Conservation (phyloP, 2,113 vertebrate species). For the Chionis minor region DNA sequence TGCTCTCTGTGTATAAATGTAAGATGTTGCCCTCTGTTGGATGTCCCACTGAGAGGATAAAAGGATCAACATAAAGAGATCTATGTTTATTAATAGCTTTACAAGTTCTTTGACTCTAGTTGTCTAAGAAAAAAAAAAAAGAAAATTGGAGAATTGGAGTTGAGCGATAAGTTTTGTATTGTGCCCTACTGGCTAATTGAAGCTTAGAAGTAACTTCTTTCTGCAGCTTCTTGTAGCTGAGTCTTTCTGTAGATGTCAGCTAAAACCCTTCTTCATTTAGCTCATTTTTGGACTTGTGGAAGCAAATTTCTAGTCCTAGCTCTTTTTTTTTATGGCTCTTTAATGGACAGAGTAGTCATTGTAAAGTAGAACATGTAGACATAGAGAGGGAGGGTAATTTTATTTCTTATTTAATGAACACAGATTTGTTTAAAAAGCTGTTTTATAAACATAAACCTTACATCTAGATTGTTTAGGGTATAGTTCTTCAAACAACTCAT, state of each 20-base stretch:
- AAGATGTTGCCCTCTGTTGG: slow-evolving; percentile 18
- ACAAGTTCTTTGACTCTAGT: neutral
- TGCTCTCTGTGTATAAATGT: neutral
- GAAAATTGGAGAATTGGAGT: neutral
- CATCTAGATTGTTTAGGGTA: neutral
- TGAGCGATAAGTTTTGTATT: neutral
- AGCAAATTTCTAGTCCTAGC: neutral
- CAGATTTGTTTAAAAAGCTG: neutral
- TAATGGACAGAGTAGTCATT: neutral
- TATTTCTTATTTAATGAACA: neutral
- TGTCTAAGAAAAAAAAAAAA: neutral
- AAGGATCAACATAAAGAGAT: slow-evolving; percentile 12
- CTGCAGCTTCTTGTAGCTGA: neutral
- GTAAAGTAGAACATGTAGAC: neutral
- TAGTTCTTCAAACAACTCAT: neutral
- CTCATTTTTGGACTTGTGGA: neutral
- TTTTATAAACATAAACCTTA: neutral
- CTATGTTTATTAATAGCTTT: slow-evolving; percentile 20
- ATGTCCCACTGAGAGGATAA: slow-evolving; percentile 25
- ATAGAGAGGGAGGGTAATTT: neutral
- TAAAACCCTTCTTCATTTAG: neutral
- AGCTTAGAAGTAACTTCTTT: neutral
- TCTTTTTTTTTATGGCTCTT: neutral
- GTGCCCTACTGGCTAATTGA: neutral
- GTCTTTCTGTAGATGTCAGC: neutral